phyloP scores from a whole-genome alignment of 37 sponge, comb jelly and placozoan genomes.

The Ianthella basta region DNA sequence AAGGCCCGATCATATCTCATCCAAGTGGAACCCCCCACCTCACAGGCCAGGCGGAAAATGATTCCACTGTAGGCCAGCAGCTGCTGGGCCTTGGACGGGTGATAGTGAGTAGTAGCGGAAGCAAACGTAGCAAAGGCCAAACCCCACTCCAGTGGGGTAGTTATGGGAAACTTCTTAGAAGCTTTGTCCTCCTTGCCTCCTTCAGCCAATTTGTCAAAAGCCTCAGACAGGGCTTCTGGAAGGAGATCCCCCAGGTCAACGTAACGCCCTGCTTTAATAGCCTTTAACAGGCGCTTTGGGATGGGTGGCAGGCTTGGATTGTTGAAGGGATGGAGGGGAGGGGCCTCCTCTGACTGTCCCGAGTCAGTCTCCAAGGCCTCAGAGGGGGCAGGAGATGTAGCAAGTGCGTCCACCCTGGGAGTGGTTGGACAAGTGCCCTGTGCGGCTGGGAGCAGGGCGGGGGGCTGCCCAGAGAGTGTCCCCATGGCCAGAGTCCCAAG shows the following conservation, averaged over 20 bases:
- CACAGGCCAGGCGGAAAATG: background rate
- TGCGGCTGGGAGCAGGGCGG: background rate
- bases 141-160: constrained; percentile 14
- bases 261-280: constrained; percentile 18
- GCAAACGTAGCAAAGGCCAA: constrained; percentile 26
- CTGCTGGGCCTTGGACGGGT: constrained; percentile 7
- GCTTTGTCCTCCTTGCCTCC: constrained; percentile 19
- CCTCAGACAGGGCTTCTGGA: constrained; percentile 11
- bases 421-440: background rate
- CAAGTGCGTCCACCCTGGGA: too few species aligned
- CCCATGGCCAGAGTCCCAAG: background rate
- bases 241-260: constrained; percentile 37
- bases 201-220: background rate
- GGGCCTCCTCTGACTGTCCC: background rate
- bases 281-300: constrained; percentile 7
- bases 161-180: background rate
- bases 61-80: constrained; percentile 20
- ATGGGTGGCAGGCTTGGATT: constrained; percentile 32
- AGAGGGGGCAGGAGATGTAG: background rate
- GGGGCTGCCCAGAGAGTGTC: constrained; percentile 20
- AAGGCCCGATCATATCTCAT: constrained; percentile 15
- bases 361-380: background rate
- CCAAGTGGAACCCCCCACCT: constrained; percentile 13
- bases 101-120: background rate
- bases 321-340: constrained; percentile 16